Evolutionary conservation across 2,797 vertebrate genomes (phyloP).

Genomic region (Molossus alvarezi): DNA sequence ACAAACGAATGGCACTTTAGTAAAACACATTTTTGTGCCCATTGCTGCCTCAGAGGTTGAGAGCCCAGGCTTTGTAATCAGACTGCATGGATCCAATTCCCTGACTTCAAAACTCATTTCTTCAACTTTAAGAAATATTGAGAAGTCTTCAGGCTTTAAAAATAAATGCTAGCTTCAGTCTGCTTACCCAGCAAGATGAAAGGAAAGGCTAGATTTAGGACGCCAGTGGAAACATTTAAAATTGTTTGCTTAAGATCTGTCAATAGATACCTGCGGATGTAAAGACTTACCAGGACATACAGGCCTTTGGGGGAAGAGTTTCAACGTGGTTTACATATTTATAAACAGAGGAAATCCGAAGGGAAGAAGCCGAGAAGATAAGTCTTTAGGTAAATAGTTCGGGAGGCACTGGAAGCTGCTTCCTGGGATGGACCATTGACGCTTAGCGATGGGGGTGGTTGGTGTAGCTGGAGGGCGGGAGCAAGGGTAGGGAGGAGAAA

Average conservation of each 20-base stretch:
- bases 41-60: background rate
- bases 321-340: slow-evolving; percentile 67
- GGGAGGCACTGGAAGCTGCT: background rate
- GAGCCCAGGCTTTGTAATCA: background rate
- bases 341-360: slow-evolving; percentile 40
- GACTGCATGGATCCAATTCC: accelerated
- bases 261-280: slow-evolving; percentile 14
- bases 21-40: background rate
- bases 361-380: slow-evolving; percentile 47
- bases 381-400: slow-evolving; percentile 60
- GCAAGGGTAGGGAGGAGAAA: background rate
- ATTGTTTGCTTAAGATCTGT: slow-evolving; percentile 33
- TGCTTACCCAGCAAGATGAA: slow-evolving; percentile 41
- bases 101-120: background rate
- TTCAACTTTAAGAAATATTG: background rate
- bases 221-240: background rate
- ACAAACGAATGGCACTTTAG: background rate
- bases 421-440: background rate
- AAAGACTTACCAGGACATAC: background rate
- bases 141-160: slow-evolving; percentile 21
- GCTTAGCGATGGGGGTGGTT: background rate
- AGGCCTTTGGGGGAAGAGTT: background rate
- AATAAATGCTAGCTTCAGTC: slow-evolving; percentile 19
- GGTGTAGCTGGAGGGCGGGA: background rate
- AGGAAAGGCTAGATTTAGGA: slow-evolving; percentile 24